These are phyloP conservation scores for Brachylomia viminalis DNA, from an alignment of 2,888 invertebrate genomes.

Conservation along the genomic window DNA sequence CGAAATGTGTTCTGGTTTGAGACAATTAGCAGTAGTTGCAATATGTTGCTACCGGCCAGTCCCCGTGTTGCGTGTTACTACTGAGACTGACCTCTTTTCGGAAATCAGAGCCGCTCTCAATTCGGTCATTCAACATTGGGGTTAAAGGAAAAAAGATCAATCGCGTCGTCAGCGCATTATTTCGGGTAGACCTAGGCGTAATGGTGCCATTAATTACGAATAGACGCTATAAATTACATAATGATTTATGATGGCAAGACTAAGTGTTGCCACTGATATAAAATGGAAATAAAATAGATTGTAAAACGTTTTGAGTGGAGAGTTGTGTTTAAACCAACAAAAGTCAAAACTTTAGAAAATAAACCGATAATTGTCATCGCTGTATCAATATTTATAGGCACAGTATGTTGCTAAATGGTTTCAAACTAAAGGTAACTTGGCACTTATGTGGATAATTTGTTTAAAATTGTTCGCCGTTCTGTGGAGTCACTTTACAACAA, in stretches of 20 bases:
- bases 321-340: conserved; percentile 36
- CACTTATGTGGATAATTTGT: conserved; percentile 68
- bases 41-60: conserved; percentile 16
- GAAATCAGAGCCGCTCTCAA: conserved; percentile 46
- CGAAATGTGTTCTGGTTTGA: conserved; percentile 21
- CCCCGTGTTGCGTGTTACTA: conserved; percentile 20
- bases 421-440: conserved; percentile 61
- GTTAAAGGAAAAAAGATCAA: conserved; percentile 49
- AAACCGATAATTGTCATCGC: background rate
- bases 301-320: conserved; percentile 36
- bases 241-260: conserved; percentile 47
- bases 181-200: conserved; percentile 46
- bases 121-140: conserved; percentile 31
- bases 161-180: conserved; percentile 47
- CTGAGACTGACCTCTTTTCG: conserved; percentile 17
- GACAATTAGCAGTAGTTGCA: conserved; percentile 30
- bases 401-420: conserved; percentile 26
- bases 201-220: conserved; percentile 55
- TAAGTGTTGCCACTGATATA: conserved; percentile 43
- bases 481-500: conserved; percentile 65
- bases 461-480: conserved; percentile 64
- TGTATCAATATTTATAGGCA: conserved; percentile 22
- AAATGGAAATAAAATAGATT: conserved; percentile 39
- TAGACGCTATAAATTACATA: conserved; percentile 50
- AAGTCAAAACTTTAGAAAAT: conserved; percentile 9